Conservation (phyloP, 2,113 vertebrate genomes). For the Syngnathus floridae region DNA sequence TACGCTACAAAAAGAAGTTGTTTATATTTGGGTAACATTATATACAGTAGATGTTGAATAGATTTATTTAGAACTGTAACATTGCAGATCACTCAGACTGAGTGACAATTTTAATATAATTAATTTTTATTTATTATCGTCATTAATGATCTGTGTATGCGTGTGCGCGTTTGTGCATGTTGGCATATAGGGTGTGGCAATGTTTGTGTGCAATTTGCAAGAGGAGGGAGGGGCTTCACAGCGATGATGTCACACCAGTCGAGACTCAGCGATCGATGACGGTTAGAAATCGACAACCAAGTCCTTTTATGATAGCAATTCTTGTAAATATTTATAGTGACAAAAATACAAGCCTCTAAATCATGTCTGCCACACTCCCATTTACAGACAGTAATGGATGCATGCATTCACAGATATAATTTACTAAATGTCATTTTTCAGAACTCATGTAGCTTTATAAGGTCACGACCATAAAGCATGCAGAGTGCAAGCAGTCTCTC, state of each 20-base stretch:
- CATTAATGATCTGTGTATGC: no score
- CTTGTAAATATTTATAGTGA: background rate
- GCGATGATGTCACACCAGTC: background rate
- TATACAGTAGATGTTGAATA: no score
- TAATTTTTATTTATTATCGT: no score
- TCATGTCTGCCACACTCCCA: background rate
- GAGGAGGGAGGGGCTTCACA: background rate
- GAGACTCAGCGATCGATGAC: background rate
- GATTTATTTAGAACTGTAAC: no score
- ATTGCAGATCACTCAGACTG: no score
- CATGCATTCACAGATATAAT: conserved; percentile 13
- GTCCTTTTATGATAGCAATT: background rate
- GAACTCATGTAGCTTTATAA: conserved; percentile 29
- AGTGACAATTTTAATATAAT: no score
- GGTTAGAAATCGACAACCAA: background rate
- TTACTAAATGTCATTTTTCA: conserved; percentile 35
- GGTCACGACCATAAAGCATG: conserved; percentile 41
- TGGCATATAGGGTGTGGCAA: background rate
- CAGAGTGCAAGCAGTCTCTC: conserved; percentile 9
- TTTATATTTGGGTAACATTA: no score
- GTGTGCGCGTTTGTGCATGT: background rate
- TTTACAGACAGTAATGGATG: conserved; percentile 12
- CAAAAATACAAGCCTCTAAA: conserved; percentile 1
- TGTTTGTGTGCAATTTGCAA: background rate
- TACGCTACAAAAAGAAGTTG: background rate